phyloP scores from a whole-genome alignment of 2,888 invertebrate genomes.

The Agrotis clavis region DNA sequence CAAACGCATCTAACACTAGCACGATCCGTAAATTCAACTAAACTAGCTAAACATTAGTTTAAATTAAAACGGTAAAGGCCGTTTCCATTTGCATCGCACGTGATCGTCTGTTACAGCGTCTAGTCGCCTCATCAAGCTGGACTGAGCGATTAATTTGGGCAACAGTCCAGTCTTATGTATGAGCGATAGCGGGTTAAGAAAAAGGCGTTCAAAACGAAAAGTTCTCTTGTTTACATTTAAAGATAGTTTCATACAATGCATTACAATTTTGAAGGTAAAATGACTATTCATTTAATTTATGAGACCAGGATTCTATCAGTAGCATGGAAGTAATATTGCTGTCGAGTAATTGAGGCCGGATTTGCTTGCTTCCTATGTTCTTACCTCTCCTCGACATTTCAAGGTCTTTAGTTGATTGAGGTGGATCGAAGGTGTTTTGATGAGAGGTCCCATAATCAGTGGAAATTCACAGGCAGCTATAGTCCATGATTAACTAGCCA shows the following conservation, averaged over 20 bases:
- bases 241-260: no score
- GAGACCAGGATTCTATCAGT: not conserved
- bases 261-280: not conserved
- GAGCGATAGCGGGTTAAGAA: slow-evolving; percentile 59
- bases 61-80: slow-evolving; percentile 83
- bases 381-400: not conserved
- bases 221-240: no score
- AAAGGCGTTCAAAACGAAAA: not conserved
- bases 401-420: not conserved
- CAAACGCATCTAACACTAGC: slow-evolving; percentile 58
- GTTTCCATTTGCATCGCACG: slow-evolving; percentile 89
- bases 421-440: not conserved
- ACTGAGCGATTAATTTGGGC: slow-evolving; percentile 82
- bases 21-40: slow-evolving; percentile 68
- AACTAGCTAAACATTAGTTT: slow-evolving; percentile 76
- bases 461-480: slow-evolving; percentile 5
- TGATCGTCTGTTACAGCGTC: slow-evolving; percentile 88
- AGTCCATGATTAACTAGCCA: slow-evolving; percentile 1
- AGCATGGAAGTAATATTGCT: not conserved
- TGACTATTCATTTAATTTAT: not conserved
- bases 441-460: not conserved
- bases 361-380: not conserved
- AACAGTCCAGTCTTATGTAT: slow-evolving; percentile 64
- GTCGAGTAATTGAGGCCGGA: no score
- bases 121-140: slow-evolving; percentile 86